Conservation (phyloP, 64 coral and sea anemone species). For the Acropora yongei region DNA sequence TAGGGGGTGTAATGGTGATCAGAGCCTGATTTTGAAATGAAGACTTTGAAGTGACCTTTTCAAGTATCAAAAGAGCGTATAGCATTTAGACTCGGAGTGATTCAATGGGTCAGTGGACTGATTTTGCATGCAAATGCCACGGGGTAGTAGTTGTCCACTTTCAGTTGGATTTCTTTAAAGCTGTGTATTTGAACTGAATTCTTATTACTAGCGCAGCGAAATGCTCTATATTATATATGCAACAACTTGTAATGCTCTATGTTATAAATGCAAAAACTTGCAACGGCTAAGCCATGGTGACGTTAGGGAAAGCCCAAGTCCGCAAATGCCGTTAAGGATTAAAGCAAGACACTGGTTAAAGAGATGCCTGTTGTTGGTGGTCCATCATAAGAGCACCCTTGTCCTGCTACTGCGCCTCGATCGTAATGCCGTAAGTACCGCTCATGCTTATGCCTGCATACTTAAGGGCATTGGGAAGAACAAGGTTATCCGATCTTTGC, state of each 20-base stretch:
- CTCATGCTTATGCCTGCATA: slow-evolving; percentile 20
- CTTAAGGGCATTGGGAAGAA: background rate
- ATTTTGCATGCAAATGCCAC: background rate
- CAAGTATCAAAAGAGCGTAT: no score
- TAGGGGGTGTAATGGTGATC: no score
- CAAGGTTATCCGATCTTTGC: background rate
- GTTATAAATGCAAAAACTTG: background rate
- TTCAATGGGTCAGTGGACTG: no score
- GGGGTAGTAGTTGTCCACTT: no score
- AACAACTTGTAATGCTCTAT: background rate
- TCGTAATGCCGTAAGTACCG: slow-evolving; percentile 11
- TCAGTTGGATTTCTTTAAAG: background rate
- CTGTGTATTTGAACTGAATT: no score
- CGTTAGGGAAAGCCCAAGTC: background rate
- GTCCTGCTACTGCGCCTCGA: slow-evolving; percentile 11
- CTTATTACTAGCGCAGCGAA: no score
- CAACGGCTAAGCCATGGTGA: background rate
- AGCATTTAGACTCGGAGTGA: no score
- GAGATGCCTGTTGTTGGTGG: slow-evolving; percentile 22
- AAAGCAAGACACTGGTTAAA: background rate
- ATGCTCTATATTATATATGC: background rate
- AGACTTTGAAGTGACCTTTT: no score
- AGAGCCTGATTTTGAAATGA: no score
- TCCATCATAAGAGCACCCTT: slow-evolving; percentile 5
- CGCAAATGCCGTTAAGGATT: background rate